Percentiles rank a stretch among this genome's conserved stretches.
Evolutionary conservation across 2,888 invertebrate genomes (phyloP).

Genomic region (Callosobruchus maculatus): DNA sequence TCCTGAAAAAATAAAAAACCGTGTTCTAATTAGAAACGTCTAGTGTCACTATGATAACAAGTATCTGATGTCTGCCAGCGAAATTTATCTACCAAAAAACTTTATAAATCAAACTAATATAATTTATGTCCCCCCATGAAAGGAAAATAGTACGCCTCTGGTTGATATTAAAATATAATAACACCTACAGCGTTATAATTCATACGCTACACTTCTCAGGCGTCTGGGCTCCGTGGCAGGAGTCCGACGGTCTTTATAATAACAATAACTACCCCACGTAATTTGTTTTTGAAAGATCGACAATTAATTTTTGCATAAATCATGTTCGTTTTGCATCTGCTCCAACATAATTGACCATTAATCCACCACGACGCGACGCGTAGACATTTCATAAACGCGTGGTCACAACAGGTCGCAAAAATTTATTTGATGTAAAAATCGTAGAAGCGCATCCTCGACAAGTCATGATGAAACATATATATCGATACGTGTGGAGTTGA

Average conservation of each 20-base stretch:
- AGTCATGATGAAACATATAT: too few species aligned
- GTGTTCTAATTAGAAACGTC: too few species aligned
- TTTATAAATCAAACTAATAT: too few species aligned
- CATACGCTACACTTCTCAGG: constrained; percentile 1
- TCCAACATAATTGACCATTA: constrained; percentile 2
- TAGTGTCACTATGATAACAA: too few species aligned
- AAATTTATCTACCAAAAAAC: too few species aligned
- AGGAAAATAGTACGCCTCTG: constrained; percentile 11
- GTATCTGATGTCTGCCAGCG: too few species aligned
- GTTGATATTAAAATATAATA: constrained; percentile 46
- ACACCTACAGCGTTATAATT: constrained; percentile 35
- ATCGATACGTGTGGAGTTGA: too few species aligned
- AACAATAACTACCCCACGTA: constrained; percentile 26
- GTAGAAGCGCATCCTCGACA: too few species aligned
- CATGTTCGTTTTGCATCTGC: constrained; percentile 8
- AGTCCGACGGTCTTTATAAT: constrained; percentile 18
- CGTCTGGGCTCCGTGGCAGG: constrained; percentile 10
- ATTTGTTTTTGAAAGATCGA: constrained; percentile 27
- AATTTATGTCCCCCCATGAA: too few species aligned
- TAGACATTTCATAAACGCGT: background rate
- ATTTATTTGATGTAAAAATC: too few species aligned
- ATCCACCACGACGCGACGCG: background rate
- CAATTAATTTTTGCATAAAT: constrained; percentile 32
- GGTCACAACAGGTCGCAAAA: background rate
- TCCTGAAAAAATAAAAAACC: too few species aligned